phyloP scores from a whole-genome alignment of 2,797 vertebrate species.

The Schizopygopsis pylzovi region DNA sequence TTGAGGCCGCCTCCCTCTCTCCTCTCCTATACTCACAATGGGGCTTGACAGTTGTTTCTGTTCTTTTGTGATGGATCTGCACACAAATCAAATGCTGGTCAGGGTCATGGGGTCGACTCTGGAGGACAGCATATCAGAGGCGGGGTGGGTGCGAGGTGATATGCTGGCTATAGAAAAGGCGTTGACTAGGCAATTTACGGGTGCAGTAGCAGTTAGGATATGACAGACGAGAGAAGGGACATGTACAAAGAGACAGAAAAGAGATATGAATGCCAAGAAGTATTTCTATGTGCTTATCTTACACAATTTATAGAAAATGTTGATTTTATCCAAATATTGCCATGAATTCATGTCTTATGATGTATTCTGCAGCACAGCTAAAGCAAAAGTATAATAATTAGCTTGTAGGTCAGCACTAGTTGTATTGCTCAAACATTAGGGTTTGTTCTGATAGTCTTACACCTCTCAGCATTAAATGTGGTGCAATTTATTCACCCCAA shows the following conservation, averaged over 20 bases:
- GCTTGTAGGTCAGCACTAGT: background rate
- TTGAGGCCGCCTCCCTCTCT: constrained; percentile 35
- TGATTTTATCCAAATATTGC: background rate
- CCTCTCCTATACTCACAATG: constrained; percentile 68
- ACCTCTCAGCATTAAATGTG: background rate
- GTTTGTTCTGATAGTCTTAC: background rate
- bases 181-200: constrained; percentile 29
- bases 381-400: background rate
- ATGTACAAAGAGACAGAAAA: constrained; percentile 6
- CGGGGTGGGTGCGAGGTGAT: constrained; percentile 57
- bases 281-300: background rate
- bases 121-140: constrained; percentile 52
- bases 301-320: background rate
- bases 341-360: background rate
- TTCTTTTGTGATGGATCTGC: constrained; percentile 74
- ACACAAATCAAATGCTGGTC: constrained; percentile 75
- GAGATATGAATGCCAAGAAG: background rate
- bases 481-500: background rate
- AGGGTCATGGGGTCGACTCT: constrained; percentile 67
- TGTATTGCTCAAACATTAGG: background rate
- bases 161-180: constrained; percentile 56
- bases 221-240: background rate
- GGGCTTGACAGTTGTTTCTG: constrained; percentile 70
- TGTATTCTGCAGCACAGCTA: background rate
- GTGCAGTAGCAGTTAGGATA: constrained; percentile 6